phyloP scores from a whole-genome alignment of 2,113 vertebrate genomes.

The Hystrix cristata region DNA sequence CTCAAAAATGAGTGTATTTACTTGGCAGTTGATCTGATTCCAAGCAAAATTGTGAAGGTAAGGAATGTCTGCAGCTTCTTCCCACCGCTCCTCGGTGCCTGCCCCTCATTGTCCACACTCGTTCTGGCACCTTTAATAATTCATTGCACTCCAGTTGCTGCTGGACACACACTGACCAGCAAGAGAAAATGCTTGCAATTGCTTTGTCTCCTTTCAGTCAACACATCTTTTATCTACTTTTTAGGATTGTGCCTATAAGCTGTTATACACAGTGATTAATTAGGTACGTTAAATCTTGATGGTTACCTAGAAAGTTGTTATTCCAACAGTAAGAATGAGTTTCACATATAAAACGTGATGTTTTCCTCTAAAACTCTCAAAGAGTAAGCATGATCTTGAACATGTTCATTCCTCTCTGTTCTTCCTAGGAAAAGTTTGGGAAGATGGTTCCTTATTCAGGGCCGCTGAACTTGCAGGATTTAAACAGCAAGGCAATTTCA shows the following conservation, averaged over 20 bases:
- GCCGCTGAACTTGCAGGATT: neutral
- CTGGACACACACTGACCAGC: neutral
- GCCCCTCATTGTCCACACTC: accelerated
- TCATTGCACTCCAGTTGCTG: neutral
- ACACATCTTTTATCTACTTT: neutral
- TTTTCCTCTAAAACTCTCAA: neutral
- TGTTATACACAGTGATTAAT: neutral
- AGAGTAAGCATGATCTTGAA: neutral
- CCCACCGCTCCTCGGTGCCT: neutral
- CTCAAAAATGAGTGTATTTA: neutral
- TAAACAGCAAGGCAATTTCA: neutral
- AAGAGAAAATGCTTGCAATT: neutral
- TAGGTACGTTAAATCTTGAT: neutral
- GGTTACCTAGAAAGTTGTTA: neutral
- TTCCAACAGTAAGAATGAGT: conserved; percentile 6
- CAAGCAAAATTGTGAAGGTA: conserved; percentile 16
- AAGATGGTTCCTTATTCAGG: neutral
- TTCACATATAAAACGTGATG: neutral
- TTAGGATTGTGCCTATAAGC: neutral
- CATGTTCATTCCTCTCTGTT: neutral
- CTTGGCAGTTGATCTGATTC: neutral
- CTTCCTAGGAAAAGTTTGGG: neutral
- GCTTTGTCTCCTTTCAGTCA: neutral
- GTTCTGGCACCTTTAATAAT: neutral
- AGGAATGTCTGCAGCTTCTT: neutral